These are phyloP conservation scores for Percina caprodes DNA, from an alignment of 2,113 vertebrate genomes.

Conservation along the genomic window DNA sequence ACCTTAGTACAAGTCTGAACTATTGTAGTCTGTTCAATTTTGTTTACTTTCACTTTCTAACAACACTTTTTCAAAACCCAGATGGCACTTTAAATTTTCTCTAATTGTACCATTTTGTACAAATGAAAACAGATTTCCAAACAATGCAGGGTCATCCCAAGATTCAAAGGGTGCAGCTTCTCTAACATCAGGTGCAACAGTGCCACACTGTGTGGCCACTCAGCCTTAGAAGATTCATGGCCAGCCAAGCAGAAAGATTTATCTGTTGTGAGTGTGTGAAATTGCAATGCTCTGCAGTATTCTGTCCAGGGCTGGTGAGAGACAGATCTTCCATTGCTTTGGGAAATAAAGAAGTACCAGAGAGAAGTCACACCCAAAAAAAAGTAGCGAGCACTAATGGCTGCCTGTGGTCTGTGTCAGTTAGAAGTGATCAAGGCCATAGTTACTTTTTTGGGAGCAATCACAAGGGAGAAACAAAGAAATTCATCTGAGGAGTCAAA, in stretches of 20 bases:
- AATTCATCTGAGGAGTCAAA: constrained; percentile 18
- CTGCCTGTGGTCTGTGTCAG: constrained; percentile 47
- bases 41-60: constrained; percentile 1
- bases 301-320: constrained; percentile 43
- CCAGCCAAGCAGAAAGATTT: constrained; percentile 65
- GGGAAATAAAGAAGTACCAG: constrained; percentile 59
- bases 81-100: not conserved
- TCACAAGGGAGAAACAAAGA: constrained; percentile 14
- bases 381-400: constrained; percentile 42
- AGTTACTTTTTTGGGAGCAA: constrained; percentile 22
- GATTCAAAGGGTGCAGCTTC: constrained; percentile 48
- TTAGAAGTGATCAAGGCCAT: constrained; percentile 51
- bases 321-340: constrained; percentile 49
- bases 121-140: not conserved
- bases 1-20: not conserved
- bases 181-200: constrained; percentile 48
- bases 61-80: not conserved
- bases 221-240: constrained; percentile 60
- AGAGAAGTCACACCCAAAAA: constrained; percentile 24
- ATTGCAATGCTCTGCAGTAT: constrained; percentile 72
- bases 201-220: constrained; percentile 55
- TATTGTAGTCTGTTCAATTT: not conserved
- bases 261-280: constrained; percentile 67
- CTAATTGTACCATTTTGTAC: not conserved
- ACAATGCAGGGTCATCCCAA: constrained; percentile 18